Evolutionary conservation across 1,140 invertebrate genomes (phyloP).

Genomic region (Heliothis subflexa): DNA sequence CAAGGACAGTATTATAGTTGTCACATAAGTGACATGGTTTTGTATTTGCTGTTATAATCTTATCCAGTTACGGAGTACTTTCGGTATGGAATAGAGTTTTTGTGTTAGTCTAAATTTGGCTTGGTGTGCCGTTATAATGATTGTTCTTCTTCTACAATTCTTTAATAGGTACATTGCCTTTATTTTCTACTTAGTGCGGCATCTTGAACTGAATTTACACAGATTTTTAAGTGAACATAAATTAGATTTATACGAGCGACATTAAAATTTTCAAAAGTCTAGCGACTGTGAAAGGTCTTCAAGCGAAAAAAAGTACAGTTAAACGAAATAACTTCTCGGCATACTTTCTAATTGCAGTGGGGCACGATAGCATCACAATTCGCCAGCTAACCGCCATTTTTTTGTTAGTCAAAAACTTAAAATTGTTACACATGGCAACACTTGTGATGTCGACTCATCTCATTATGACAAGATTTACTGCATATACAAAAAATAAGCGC

Average conservation of each 20-base stretch:
- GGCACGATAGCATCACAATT: slow-evolving; percentile 43
- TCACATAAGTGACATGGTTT: not conserved
- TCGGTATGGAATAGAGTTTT: not conserved
- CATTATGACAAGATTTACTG: slow-evolving; percentile 20
- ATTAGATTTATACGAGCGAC: not conserved
- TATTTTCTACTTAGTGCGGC: no score
- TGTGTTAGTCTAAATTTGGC: slow-evolving; percentile 15
- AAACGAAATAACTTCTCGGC: slow-evolving; percentile 44
- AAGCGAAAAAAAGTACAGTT: slow-evolving; percentile 56
- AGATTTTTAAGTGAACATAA: no score
- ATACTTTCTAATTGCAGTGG: slow-evolving; percentile 53
- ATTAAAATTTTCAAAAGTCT: slow-evolving; percentile 22
- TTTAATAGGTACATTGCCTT: not conserved
- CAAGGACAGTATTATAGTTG: slow-evolving; percentile 21
- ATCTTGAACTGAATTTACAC: no score
- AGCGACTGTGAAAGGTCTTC: slow-evolving; percentile 49
- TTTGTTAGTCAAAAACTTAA: slow-evolving; percentile 29
- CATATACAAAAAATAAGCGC: slow-evolving; percentile 10
- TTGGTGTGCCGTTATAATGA: slow-evolving; percentile 24
- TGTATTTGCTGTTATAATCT: slow-evolving; percentile 6
- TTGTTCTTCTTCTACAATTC: not conserved
- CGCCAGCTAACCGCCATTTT: slow-evolving; percentile 31
- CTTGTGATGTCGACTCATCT: slow-evolving; percentile 22
- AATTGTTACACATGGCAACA: slow-evolving; percentile 33
- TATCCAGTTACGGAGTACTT: slow-evolving; percentile 9